These are phyloP conservation scores for Arrhamphus sclerolepis DNA, from an alignment of 2,797 vertebrate species.

Conservation along the genomic window DNA sequence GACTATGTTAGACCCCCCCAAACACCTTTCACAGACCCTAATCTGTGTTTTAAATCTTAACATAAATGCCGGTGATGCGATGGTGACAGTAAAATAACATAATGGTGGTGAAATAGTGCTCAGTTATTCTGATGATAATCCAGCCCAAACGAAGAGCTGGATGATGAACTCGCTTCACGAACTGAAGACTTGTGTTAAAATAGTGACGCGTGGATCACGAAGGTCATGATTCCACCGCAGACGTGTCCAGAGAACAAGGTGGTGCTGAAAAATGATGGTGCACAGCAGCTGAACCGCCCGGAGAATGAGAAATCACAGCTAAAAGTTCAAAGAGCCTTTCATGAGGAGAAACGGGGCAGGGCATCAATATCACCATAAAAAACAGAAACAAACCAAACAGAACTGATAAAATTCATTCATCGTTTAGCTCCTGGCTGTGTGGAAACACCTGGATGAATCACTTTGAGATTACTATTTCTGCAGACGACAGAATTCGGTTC, in stretches of 20 bases:
- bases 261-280: too few relatives aligned
- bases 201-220: too few relatives aligned
- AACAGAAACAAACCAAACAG: constrained; percentile 65
- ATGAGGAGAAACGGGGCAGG: constrained; percentile 16
- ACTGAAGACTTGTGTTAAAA: too few relatives aligned
- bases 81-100: not conserved
- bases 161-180: too few relatives aligned
- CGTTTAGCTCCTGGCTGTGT: constrained; percentile 35
- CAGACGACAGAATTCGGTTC: too few relatives aligned
- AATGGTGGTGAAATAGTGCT: too few relatives aligned
- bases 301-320: too few relatives aligned
- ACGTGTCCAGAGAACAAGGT: too few relatives aligned
- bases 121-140: not conserved
- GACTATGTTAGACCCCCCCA: not conserved
- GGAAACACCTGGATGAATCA: constrained; percentile 32
- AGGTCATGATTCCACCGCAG: too few relatives aligned
- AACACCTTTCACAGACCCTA: not conserved
- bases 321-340: constrained; percentile 18
- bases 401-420: constrained; percentile 59
- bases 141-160: too few relatives aligned
- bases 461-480: constrained; percentile 26
- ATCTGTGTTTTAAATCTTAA: not conserved
- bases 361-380: constrained; percentile 58
- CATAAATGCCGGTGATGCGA: too few relatives aligned
- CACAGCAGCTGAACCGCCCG: too few relatives aligned